Conservation (phyloP, 2,888 invertebrate species). For the Limnephilus rhombicus region DNA sequence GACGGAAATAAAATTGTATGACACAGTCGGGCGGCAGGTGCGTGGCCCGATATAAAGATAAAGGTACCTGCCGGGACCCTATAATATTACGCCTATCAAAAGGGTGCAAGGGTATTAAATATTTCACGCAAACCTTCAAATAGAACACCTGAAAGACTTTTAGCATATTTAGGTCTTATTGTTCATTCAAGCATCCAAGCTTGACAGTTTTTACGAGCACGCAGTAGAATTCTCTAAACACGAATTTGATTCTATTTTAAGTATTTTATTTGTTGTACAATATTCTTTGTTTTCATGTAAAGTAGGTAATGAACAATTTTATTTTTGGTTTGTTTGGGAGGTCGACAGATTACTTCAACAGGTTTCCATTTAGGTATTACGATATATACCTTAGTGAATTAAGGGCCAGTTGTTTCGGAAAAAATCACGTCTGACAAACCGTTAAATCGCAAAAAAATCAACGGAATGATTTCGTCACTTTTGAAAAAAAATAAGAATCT, state of each 20-base stretch:
- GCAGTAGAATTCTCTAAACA: not conserved
- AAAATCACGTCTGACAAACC: too few species aligned
- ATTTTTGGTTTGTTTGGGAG: too few species aligned
- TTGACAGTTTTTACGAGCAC: not conserved
- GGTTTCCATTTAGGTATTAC: too few species aligned
- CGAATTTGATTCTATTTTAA: not conserved
- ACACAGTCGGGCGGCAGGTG: constrained; percentile 1
- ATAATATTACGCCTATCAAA: not conserved
- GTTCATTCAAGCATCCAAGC: not conserved
- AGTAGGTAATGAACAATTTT: not conserved
- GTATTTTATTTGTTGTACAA: not conserved
- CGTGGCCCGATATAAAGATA: not conserved
- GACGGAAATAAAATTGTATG: not conserved
- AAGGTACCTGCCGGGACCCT: not conserved
- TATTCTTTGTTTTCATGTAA: not conserved
- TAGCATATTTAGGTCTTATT: not conserved
- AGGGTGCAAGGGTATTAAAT: not conserved
- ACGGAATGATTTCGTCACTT: too few species aligned
- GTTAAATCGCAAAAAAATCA: too few species aligned
- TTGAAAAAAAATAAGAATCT: too few species aligned
- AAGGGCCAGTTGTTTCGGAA: too few species aligned
- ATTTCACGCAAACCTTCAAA: not conserved
- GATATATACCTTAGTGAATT: too few species aligned
- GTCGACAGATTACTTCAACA: too few species aligned
- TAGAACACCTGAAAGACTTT: not conserved